Evolutionary conservation across 2,888 invertebrate genomes (phyloP), one percentile per base, ranked within the genome.

Genomic region (Trimorus sp.): DNA sequence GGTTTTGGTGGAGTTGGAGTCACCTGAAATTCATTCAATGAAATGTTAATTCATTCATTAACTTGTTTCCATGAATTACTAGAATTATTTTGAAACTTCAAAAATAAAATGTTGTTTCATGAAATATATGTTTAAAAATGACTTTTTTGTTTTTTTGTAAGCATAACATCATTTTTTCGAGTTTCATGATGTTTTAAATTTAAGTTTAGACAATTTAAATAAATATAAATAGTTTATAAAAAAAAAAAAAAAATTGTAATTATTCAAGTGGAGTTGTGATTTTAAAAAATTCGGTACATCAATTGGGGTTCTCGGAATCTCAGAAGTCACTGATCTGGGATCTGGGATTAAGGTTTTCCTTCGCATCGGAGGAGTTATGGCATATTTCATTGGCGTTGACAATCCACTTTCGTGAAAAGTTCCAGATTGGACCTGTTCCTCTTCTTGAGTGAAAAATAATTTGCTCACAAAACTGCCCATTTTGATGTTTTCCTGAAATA

Each of bases 261-360:
- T 42, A 6, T 1, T 37, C 11, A 58, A 49, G 7, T 37, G 16
- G 8, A 36, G 42, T 71, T 12, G 26, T 0, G 11, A n/a, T n/a
- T n/a, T n/a, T n/a, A n/a, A n/a, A n/a, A 14, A 45, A 59, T 53
- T n/a, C 26, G 15, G 48, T 83, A 85, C 85, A 78, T 85, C 82
- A 14, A 85, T 85, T 9, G 85, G 85, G 11, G 85, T 85, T 9
- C 85, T 70, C 0, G 76, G 40, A 60, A 85, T 85, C 58, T 83
- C 85, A 15, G 76, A 0, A 2, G 84, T 65, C 16, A 83, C 85
- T 49, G 85, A 85, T 80, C 85, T 81, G 0, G 85, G 85, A 68
- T 85, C 85, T 45, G 73, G 16, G 6, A 68, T 59, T 8, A 81
- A 51, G 11, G 59, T 75, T 74, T 79, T 83, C 51, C 78, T 76